phyloP scores from a whole-genome alignment of 1,140 invertebrate species.

The Caenorhabditis brenneri region DNA sequence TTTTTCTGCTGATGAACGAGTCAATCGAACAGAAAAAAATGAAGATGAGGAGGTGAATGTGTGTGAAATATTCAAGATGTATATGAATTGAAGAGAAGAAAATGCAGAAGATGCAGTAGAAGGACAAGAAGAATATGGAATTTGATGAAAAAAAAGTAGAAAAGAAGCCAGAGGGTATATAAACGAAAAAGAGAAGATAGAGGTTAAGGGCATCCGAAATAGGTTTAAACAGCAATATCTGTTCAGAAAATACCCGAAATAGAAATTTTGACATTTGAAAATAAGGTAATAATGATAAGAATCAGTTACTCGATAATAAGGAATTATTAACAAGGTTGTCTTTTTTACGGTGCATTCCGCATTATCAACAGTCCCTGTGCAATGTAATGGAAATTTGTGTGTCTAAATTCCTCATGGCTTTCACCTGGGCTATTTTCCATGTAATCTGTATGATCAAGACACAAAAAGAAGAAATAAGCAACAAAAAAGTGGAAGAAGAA shows the following conservation, averaged over 20 bases:
- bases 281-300: neutral
- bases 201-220: too few relatives aligned
- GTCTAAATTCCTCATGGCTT: too few relatives aligned
- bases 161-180: neutral
- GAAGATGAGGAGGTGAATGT: neutral
- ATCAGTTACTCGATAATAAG: too few relatives aligned
- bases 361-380: too few relatives aligned
- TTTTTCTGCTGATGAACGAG: slow-evolving; percentile 14
- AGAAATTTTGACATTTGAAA: neutral
- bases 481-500: neutral
- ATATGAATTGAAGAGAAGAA: neutral
- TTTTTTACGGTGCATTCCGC: too few relatives aligned
- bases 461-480: neutral
- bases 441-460: neutral
- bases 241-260: too few relatives aligned
- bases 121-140: neutral
- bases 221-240: too few relatives aligned
- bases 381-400: too few relatives aligned
- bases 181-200: neutral
- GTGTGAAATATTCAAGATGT: slow-evolving; percentile 40
- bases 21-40: neutral
- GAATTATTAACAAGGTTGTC: too few relatives aligned
- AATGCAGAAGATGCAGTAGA: too few relatives aligned
- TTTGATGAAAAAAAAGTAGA: neutral
- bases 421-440: neutral